Evolutionary conservation across 2,113 vertebrate species (phyloP).

Genomic region (Mystacornis crossleyi): DNA sequence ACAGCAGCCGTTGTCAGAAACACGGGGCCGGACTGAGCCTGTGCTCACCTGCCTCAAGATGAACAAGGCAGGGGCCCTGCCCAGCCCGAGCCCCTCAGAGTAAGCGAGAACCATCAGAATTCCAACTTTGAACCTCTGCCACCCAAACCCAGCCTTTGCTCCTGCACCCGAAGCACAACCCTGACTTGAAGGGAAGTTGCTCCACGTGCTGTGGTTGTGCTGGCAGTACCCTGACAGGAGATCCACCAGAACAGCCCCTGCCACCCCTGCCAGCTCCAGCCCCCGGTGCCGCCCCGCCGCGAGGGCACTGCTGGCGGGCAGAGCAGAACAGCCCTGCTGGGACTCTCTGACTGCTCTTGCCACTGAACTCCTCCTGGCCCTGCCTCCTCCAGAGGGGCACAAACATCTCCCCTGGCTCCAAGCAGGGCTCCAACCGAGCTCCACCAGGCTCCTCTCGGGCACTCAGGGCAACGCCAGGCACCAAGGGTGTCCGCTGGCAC

Average conservation of each 20-base stretch:
- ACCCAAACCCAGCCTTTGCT: neutral
- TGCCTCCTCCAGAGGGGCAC: neutral
- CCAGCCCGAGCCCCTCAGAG: neutral
- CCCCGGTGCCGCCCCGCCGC: neutral
- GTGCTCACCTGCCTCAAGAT: neutral
- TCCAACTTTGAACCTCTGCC: neutral
- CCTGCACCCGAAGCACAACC: neutral
- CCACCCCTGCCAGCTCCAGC: neutral
- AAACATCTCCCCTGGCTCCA: neutral
- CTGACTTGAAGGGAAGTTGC: neutral
- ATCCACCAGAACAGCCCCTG: neutral
- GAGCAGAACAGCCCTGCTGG: neutral
- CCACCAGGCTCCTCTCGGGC: fast-evolving
- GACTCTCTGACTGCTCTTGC: neutral
- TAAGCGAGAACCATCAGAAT: fast-evolving
- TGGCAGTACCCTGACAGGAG: neutral
- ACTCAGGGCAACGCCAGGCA: neutral
- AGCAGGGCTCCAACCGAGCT: neutral
- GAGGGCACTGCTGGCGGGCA: fast-evolving
- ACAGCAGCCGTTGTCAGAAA: fast-evolving
- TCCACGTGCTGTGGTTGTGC: fast-evolving
- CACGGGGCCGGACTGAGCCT: neutral
- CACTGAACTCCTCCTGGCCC: neutral
- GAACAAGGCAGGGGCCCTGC: neutral
- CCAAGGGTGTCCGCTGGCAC: fast-evolving